Evolutionary conservation across 2,797 vertebrate genomes (phyloP).

Genomic region (Enteromius viviparus): DNA sequence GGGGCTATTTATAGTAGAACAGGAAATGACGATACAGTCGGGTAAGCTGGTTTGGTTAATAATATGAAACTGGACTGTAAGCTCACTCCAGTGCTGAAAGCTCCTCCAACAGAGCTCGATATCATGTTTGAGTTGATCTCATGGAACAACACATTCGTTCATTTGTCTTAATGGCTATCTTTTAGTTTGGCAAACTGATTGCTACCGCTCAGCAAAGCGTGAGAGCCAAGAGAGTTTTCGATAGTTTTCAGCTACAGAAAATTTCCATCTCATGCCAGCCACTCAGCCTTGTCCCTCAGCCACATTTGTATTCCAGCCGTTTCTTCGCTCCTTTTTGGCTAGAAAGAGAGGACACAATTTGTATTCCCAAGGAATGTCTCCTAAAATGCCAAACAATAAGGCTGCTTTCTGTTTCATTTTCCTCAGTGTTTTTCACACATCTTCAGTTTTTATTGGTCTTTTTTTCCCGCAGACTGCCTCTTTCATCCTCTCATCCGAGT

Average conservation of each 20-base stretch:
- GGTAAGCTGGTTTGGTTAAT: constrained; percentile 56
- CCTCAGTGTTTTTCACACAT: constrained; percentile 51
- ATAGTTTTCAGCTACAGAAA: constrained; percentile 38
- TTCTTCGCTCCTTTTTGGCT: constrained; percentile 44
- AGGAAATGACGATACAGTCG: constrained; percentile 37
- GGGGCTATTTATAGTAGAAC: constrained; percentile 40
- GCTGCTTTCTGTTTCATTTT: constrained; percentile 56
- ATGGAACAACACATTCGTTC: constrained; percentile 25
- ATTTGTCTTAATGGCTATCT: constrained; percentile 37
- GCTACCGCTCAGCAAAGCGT: constrained; percentile 16
- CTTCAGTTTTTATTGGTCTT: constrained; percentile 46
- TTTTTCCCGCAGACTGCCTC: constrained; percentile 38
- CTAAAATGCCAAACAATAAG: constrained; percentile 58
- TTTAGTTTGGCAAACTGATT: constrained; percentile 17
- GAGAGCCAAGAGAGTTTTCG: constrained; percentile 6
- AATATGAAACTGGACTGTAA: constrained; percentile 48
- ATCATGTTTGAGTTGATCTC: constrained; percentile 23
- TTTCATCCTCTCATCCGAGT: constrained; percentile 35
- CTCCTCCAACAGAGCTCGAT: background rate
- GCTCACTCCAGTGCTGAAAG: constrained; percentile 21
- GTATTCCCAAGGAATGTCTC: constrained; percentile 57
- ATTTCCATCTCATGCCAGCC: constrained; percentile 35
- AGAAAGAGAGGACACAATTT: constrained; percentile 53
- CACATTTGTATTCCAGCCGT: constrained; percentile 58
- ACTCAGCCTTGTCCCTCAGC: constrained; percentile 43